phyloP scores from a whole-genome alignment of 2,888 invertebrate species.

The Noctua janthe region DNA sequence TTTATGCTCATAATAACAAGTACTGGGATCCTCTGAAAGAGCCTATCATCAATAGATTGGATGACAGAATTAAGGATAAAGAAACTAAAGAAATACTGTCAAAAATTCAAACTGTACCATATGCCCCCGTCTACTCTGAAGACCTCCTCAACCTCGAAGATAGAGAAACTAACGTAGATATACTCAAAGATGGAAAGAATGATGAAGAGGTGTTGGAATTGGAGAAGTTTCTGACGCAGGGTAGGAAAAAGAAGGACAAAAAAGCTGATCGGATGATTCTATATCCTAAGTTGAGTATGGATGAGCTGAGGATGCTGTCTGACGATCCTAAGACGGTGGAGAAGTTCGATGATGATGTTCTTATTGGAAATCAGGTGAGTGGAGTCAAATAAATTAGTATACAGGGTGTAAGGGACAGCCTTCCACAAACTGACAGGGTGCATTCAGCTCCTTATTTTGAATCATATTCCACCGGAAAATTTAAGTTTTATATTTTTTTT shows the following conservation, averaged over 20 bases:
- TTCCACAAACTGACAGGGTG: too few relatives aligned
- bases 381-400: too few relatives aligned
- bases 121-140: conserved; percentile 42
- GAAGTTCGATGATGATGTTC: conserved; percentile 70
- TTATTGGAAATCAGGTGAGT: conserved; percentile 86
- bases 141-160: conserved; percentile 23
- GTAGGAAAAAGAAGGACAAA: conserved; percentile 45
- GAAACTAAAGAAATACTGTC: conserved; percentile 2
- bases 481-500: too few relatives aligned
- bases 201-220: conserved; percentile 64
- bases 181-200: conserved; percentile 63
- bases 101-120: conserved; percentile 41
- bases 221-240: conserved; percentile 66
- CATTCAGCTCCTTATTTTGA: too few relatives aligned
- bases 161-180: conserved; percentile 65
- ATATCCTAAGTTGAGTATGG: conserved; percentile 74
- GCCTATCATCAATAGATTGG: conserved; percentile 22
- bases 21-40: conserved; percentile 49
- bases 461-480: too few relatives aligned
- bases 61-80: conserved; percentile 27
- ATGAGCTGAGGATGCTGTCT: conserved; percentile 81
- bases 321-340: conserved; percentile 80
- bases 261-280: conserved; percentile 51
- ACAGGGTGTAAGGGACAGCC: too few relatives aligned
- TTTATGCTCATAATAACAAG: conserved; percentile 50